Percentiles rank a stretch among this genome's conserved stretches.
Conservation (phyloP, 2,888 invertebrate species). For the Podabrus alpinus region DNA sequence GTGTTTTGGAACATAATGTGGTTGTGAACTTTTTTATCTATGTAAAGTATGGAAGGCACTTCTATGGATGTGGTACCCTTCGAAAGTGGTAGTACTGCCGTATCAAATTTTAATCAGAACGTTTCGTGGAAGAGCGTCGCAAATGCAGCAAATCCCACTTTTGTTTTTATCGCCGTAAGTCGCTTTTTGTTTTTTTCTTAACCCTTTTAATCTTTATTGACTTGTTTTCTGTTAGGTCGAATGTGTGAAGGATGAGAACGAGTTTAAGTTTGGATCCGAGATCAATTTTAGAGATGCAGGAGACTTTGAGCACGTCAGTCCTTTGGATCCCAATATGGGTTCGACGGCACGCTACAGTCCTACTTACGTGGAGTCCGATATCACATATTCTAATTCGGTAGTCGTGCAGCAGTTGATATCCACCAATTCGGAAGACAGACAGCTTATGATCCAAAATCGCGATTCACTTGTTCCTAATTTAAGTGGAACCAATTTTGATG, state of each 20-base stretch:
- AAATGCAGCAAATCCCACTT: slow-evolving; percentile 38
- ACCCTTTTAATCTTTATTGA: not conserved
- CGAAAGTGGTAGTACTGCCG: slow-evolving; percentile 40
- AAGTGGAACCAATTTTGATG: slow-evolving; percentile 34
- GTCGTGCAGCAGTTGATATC: slow-evolving; percentile 50
- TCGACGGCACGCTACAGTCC: slow-evolving; percentile 64
- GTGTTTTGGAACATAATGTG: not conserved
- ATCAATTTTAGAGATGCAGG: slow-evolving; percentile 33
- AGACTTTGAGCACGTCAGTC: slow-evolving; percentile 51
- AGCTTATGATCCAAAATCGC: not conserved
- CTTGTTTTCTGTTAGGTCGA: slow-evolving; percentile 45
- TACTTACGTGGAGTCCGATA: slow-evolving; percentile 38
- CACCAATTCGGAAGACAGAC: slow-evolving; percentile 27
- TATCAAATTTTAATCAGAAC: slow-evolving; percentile 39
- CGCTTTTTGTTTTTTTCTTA: not conserved
- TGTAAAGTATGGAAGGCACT: not conserved
- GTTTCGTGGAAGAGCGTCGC: slow-evolving; percentile 37
- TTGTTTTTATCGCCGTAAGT: slow-evolving; percentile 52
- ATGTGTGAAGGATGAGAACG: slow-evolving; percentile 48
- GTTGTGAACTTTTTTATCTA: not conserved
- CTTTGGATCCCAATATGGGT: slow-evolving; percentile 59
- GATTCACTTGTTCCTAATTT: slow-evolving; percentile 18
- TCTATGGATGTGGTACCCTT: not conserved
- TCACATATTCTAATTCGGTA: slow-evolving; percentile 45
- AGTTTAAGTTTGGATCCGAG: slow-evolving; percentile 44